These are phyloP conservation scores for Anoplophora glabripennis DNA, from an alignment of 1,140 invertebrate genomes.

Conservation along the genomic window DNA sequence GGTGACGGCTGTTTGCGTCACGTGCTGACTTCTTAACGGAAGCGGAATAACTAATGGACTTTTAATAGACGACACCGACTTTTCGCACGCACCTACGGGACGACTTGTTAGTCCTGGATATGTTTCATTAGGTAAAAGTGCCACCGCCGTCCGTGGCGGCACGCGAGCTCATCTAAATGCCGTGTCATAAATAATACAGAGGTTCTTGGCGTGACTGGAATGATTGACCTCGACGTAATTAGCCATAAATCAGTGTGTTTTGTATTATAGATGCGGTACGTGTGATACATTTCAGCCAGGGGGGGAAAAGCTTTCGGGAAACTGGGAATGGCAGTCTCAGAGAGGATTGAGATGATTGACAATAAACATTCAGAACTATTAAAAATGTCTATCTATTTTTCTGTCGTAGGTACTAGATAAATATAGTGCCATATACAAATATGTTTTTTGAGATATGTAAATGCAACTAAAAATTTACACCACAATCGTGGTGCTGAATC, in stretches of 20 bases:
- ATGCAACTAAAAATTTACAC: too few relatives aligned
- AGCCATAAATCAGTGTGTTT: constrained; percentile 22
- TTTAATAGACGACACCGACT: constrained; percentile 17
- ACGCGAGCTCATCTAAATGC: constrained; percentile 37
- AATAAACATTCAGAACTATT: too few relatives aligned
- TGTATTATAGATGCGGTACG: background rate
- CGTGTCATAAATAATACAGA: constrained; percentile 38
- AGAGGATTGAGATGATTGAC: too few relatives aligned
- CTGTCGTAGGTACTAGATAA: too few relatives aligned
- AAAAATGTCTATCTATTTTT: too few relatives aligned
- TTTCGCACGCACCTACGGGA: constrained; percentile 9
- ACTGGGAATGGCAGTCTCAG: too few relatives aligned
- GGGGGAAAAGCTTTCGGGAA: too few relatives aligned
- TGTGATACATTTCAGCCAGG: too few relatives aligned
- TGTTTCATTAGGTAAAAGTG: constrained; percentile 37
- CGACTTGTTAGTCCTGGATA: constrained; percentile 23
- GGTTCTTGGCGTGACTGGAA: constrained; percentile 26
- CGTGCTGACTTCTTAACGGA: constrained; percentile 18
- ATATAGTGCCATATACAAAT: too few relatives aligned
- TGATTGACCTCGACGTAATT: constrained; percentile 29
- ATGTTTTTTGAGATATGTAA: too few relatives aligned
- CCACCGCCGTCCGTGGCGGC: constrained; percentile 18
- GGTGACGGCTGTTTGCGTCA: constrained; percentile 19
- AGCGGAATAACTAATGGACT: constrained; percentile 25
- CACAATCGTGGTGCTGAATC: too few relatives aligned